Evolutionary conservation across 2,888 invertebrate species (phyloP).

Genomic region (Aporophyla lueneburgensis): DNA sequence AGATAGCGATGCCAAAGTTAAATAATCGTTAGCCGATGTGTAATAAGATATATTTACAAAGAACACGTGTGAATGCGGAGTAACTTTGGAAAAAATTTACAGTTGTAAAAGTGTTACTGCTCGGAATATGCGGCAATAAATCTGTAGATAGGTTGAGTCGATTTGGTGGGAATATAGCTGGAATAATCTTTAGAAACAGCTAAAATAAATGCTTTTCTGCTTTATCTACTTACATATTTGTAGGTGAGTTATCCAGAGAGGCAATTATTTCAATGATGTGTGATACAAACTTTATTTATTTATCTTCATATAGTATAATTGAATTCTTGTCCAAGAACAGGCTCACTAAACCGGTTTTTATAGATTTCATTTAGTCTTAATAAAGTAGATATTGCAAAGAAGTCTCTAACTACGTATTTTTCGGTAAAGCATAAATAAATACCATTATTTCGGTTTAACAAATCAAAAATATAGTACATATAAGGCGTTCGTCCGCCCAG

Average conservation of each 20-base stretch:
- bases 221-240: slow-evolving; percentile 15
- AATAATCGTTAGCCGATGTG: slow-evolving; percentile 26
- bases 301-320: too few species aligned
- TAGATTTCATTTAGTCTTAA: slow-evolving; percentile 9
- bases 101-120: slow-evolving; percentile 39
- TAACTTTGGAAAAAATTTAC: slow-evolving; percentile 25
- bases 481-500: slow-evolving; percentile 16
- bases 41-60: slow-evolving; percentile 35
- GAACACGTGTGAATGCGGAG: slow-evolving; percentile 27
- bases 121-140: slow-evolving; percentile 33
- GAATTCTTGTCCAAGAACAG: not conserved
- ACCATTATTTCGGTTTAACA: slow-evolving; percentile 9
- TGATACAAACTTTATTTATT: not conserved
- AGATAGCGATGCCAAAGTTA: slow-evolving; percentile 31
- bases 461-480: slow-evolving; percentile 22
- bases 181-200: slow-evolving; percentile 11
- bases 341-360: not conserved
- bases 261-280: not conserved
- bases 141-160: slow-evolving; percentile 35
- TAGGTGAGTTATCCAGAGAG: not conserved
- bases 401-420: too few species aligned
- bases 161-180: slow-evolving; percentile 26
- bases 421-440: not conserved
- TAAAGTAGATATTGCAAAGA: not conserved
- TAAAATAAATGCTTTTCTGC: slow-evolving; percentile 28